Conservation (phyloP, 2,797 vertebrate genomes). For the Apogon hyalosoma region DNA sequence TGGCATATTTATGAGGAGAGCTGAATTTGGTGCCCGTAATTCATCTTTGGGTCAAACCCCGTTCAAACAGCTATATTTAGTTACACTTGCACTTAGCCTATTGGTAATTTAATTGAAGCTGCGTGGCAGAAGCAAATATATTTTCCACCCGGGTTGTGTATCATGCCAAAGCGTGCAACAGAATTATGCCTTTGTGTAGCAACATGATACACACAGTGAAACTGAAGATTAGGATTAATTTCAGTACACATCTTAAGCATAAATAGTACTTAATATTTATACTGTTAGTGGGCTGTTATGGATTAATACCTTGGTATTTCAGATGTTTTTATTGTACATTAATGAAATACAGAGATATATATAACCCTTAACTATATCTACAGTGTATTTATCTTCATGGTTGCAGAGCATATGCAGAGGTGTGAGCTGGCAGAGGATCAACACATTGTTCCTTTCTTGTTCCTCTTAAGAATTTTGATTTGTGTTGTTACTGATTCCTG, state of each 20-base stretch:
- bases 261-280: conserved; percentile 34
- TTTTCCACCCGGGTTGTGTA: conserved; percentile 68
- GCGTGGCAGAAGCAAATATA: conserved; percentile 59
- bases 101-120: conserved; percentile 72
- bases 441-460: conserved; percentile 11
- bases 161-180: conserved; percentile 30
- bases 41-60: conserved; percentile 57
- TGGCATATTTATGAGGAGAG: conserved; percentile 45
- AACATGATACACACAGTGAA: conserved; percentile 52
- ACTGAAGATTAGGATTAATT: conserved; percentile 65
- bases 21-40: conserved; percentile 40
- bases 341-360: conserved; percentile 1
- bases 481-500: neutral
- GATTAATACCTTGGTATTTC: conserved; percentile 30
- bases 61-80: conserved; percentile 72
- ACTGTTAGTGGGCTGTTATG: conserved; percentile 4
- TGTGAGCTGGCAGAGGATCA: conserved; percentile 18
- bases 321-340: conserved; percentile 11
- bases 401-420: neutral
- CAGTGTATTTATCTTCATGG: conserved; percentile 1
- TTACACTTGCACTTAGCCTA: conserved; percentile 68
- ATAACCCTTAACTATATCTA: conserved; percentile 3
- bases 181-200: conserved; percentile 52
- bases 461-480: conserved; percentile 19
- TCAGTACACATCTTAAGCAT: conserved; percentile 36